Percentiles rank a stretch among this genome's conserved stretches.
These are phyloP conservation scores for Orthosia incerta DNA, from an alignment of 2,888 invertebrate genomes.

Conservation along the genomic window DNA sequence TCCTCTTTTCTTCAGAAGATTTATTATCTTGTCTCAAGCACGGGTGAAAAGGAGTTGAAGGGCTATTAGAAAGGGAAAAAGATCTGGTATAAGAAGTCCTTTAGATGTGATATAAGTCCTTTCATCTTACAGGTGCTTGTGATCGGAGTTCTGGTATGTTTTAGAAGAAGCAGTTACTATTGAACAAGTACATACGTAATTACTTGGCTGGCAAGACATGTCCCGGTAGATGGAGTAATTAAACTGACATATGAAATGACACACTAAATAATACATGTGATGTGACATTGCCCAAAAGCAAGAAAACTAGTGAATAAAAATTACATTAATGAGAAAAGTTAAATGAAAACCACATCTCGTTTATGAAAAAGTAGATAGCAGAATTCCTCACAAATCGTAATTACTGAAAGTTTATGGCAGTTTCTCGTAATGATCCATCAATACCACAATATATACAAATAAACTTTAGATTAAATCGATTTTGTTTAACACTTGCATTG, in stretches of 20 bases:
- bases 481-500: conserved; percentile 29
- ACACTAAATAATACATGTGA: neutral
- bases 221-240: neutral
- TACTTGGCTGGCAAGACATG: neutral
- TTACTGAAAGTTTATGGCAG: conserved; percentile 13
- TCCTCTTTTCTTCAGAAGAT: conserved; percentile 57
- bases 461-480: conserved; percentile 21
- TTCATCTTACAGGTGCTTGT: conserved; percentile 34
- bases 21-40: conserved; percentile 62
- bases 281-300: neutral
- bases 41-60: conserved; percentile 54
- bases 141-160: conserved; percentile 11
- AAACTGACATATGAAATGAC: neutral
- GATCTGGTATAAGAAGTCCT: conserved; percentile 35
- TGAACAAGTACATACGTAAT: neutral
- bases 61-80: conserved; percentile 25
- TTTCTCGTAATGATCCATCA: conserved; percentile 19
- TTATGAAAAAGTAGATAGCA: conserved; percentile 31
- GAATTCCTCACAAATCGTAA: neutral
- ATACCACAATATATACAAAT: conserved; percentile 1
- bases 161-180: neutral
- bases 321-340: conserved; percentile 52
- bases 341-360: conserved; percentile 31
- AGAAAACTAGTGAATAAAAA: conserved; percentile 15
- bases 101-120: conserved; percentile 36